Conservation (phyloP, 2,113 vertebrate species). For the Nipponia nippon region DNA sequence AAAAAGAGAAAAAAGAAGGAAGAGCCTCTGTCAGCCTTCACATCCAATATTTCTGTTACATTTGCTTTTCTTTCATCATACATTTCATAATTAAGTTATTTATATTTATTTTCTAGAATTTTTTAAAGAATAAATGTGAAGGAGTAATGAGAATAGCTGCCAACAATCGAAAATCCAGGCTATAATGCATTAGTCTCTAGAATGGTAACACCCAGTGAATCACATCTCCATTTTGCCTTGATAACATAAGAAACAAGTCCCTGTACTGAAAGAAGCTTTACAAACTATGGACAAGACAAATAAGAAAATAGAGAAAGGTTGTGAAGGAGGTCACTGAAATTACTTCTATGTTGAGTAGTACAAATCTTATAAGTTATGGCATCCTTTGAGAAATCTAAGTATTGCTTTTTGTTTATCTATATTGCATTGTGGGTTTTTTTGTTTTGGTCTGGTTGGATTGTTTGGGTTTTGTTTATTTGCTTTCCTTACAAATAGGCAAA, state of each 20-base stretch:
- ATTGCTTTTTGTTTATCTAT: neutral
- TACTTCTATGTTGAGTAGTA: fast-evolving
- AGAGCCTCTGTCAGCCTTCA: neutral
- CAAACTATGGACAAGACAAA: neutral
- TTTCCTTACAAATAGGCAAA: neutral
- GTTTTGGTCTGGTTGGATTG: neutral
- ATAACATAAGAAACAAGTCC: neutral
- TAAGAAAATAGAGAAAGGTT: neutral
- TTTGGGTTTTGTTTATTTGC: neutral
- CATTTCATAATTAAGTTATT: neutral
- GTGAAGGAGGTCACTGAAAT: neutral
- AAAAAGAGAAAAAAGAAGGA: neutral
- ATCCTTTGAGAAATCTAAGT: neutral
- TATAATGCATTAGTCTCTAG: neutral
- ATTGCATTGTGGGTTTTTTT: neutral
- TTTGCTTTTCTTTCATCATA: neutral
- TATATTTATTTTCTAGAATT: neutral
- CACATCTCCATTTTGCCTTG: neutral
- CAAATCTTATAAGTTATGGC: neutral
- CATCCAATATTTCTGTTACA: neutral
- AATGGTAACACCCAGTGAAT: neutral
- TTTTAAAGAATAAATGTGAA: neutral
- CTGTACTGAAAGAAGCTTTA: neutral
- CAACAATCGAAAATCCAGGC: neutral
- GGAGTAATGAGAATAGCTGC: neutral